Base-by-base conservation (phyloP, 1,140 invertebrate genomes). In the Coelopa frigida region DNA sequence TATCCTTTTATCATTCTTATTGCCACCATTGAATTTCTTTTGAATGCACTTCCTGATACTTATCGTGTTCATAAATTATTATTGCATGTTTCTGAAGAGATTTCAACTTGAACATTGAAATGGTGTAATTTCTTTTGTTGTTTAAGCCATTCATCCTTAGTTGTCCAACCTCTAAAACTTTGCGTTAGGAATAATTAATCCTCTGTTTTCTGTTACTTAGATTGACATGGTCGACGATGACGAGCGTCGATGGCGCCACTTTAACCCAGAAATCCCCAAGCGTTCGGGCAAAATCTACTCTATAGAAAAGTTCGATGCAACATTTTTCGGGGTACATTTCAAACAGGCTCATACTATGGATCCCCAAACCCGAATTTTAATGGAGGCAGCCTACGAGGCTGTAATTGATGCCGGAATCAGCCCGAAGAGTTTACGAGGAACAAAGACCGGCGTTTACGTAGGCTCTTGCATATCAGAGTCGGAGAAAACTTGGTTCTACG, bases 401-500 rank as follows among this genome's bases (percentile, higher is more conserved):
- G 58, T 75, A 6, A 54, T 70, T 21, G 68, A 61, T 43, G 63
- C 70, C 26, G 73, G 67, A 23, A 53, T 70, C 2, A 70, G 68
- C 46, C 68, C 68, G 15, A 70, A 69, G 44, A 70, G 65, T 32
- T 57, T 88, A 7, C 72, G 76, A 42, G 85, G 81, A n/a, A 76
- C 74, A 3, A 84, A 75, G 55, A 89, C 83, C 3, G 87, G 85
- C 18, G 87, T 91, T 3, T 87, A 82, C 56, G 72, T 89, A 39
- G 88, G 86, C 10, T 74, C 79, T 1, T 87, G 82, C 61, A 81
- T 83, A 44, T 85, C 85, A 2, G 88, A 91, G 59, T 78, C 77
- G 1, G 82, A 84, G 51, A 77, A 77, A 55, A 78, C 76, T n/a
- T 79, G 75, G 72, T 83, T 85, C 51, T 84, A 83, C 46, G 78